Conservation (phyloP, 1,140 invertebrate species). For the Saccostrea echinata region DNA sequence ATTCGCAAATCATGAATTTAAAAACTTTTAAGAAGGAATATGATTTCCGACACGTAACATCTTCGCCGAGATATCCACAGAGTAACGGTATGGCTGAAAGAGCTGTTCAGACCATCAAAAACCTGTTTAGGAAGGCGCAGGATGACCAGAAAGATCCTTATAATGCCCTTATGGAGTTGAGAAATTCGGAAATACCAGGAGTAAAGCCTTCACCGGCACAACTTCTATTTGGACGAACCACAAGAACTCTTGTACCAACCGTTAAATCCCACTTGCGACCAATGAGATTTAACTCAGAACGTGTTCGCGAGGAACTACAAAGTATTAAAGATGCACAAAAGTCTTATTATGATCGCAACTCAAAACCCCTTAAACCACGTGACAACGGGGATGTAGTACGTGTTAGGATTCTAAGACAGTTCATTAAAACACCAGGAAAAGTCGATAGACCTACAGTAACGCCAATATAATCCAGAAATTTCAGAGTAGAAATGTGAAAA, state of each 20-base stretch:
- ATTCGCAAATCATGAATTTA: conserved; percentile 64
- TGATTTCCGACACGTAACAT: conserved; percentile 61
- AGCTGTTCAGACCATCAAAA: conserved; percentile 61
- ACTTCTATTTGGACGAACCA: conserved; percentile 54
- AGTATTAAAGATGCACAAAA: not conserved
- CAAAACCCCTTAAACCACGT: conserved; percentile 16
- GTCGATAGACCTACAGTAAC: conserved; percentile 1
- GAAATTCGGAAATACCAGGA: conserved; percentile 50
- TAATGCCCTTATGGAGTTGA: conserved; percentile 56
- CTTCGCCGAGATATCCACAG: no score
- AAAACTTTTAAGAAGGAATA: conserved; percentile 57
- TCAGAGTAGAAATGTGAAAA: no score
- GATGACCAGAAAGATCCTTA: conserved; percentile 48
- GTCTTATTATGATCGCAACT: no score
- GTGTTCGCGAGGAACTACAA: no score
- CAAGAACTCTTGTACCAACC: conserved; percentile 42
- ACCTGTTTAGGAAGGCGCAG: conserved; percentile 51
- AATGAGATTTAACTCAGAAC: no score
- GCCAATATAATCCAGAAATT: not conserved
- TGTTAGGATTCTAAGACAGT: not conserved
- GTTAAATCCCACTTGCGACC: not conserved
- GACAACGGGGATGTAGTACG: conserved; percentile 15
- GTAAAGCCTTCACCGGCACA: conserved; percentile 48
- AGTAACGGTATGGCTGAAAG: conserved; percentile 60
- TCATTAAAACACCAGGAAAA: conserved; percentile 37